Conservation (phyloP, 2,113 vertebrate species). For the Scalopus aquaticus region DNA sequence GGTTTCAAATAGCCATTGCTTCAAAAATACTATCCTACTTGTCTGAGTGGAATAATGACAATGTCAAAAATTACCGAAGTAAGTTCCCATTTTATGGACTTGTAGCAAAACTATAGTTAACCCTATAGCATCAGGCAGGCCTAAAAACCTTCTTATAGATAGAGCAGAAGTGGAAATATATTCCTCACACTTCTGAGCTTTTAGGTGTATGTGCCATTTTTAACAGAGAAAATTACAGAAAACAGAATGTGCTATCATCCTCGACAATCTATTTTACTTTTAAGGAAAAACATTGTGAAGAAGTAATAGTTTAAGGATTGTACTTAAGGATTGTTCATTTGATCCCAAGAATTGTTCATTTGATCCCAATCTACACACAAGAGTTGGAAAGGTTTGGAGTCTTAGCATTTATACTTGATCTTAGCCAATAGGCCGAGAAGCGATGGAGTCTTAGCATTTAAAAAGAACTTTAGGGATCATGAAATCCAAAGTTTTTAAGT, state of each 20-base stretch:
- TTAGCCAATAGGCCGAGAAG: too few species aligned
- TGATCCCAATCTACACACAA: neutral
- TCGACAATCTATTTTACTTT: neutral
- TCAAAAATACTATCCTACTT: conserved; percentile 56
- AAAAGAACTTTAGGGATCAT: neutral
- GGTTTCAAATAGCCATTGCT: conserved; percentile 67
- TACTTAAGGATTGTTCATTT: neutral
- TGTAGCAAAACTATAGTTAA: neutral
- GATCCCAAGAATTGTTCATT: neutral
- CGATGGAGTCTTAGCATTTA: neutral
- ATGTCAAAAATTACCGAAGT: conserved; percentile 61
- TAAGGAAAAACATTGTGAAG: neutral
- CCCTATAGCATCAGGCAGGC: fast-evolving
- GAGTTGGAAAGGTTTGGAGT: neutral
- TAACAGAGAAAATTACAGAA: neutral
- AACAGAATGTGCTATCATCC: neutral
- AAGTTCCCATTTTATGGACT: conserved; percentile 47
- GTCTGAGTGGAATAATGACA: conserved; percentile 47
- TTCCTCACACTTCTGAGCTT: neutral
- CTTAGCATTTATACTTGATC: neutral
- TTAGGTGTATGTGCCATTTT: neutral
- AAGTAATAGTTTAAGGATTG: neutral
- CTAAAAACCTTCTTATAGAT: neutral
- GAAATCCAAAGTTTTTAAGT: neutral
- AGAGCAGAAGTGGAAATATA: neutral